Base-by-base conservation (phyloP, 2,888 invertebrate genomes). In the Ctena decussata region DNA sequence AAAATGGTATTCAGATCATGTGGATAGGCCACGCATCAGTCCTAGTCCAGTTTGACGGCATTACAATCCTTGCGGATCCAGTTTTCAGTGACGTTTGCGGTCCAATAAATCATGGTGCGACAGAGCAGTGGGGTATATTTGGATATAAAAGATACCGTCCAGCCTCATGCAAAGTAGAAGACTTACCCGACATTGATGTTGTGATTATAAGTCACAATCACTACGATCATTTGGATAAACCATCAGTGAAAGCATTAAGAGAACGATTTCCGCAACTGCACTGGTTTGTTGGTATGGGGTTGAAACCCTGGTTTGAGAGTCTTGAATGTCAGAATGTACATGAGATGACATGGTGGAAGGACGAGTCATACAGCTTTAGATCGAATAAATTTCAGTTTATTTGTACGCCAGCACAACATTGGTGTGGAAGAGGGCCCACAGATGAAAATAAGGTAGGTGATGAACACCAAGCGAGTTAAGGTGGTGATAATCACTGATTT, bases 21-120 rank as follows among this genome's bases (percentile, higher is more conserved):
- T 96, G 96, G 96, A 93, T 96, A 2, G 96, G 96, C n/a, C 96
- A 96, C 91, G 95, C 96, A 0, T 95, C 96, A 3, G 93, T 96
- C 44, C 92, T 96, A 24, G 95, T 96, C 3, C 95, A 96, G 81
- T 91, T 96, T 84, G 93, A 96, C 82, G 96, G 94, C 15, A 78
- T 95, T 32, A 94, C 89, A 60, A 91, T 96, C 71, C 91, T 96
- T 24, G 96, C 96, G 6, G 96, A 96, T 91, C 96, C 96, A 1
- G 93, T 96, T 11, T 96, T 96, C 92, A 93, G 95, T 69, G 90
- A 94, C 0, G 85, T 95, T 24, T 94, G 95, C 57, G 96, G 96
- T 12, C 95, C 95, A 11, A 82, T 94, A 5, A 85, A 90, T 70
- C 74, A 35, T 35, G 30, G 24, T 8, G 18, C 3, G 8, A 74